Conservation (phyloP, 2,888 invertebrate genomes). For the Hartigia nigra region DNA sequence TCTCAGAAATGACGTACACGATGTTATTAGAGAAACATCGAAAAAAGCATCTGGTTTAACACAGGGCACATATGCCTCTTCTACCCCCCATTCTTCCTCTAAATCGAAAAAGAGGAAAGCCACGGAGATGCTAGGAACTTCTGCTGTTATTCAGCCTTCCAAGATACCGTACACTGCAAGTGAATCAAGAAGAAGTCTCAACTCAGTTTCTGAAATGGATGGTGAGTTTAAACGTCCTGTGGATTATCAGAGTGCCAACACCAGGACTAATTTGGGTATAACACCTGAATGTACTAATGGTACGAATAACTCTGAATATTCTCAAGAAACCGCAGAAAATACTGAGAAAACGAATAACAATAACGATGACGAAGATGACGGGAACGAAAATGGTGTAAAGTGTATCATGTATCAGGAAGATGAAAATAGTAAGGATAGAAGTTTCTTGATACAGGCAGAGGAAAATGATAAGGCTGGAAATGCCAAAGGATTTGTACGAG, state of each 20-base stretch:
- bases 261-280: background rate
- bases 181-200: constrained; percentile 30
- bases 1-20: background rate
- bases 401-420: constrained; percentile 58
- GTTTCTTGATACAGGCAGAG: constrained; percentile 57
- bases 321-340: constrained; percentile 15
- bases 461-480: constrained; percentile 32
- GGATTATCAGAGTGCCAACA: constrained; percentile 4
- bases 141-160: constrained; percentile 41
- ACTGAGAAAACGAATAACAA: constrained; percentile 10
- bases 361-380: constrained; percentile 24
- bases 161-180: constrained; percentile 50
- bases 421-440: constrained; percentile 50
- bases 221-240: constrained; percentile 19
- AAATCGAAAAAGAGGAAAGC: constrained; percentile 57
- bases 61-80: constrained; percentile 11
- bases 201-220: constrained; percentile 37
- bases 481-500: constrained; percentile 43
- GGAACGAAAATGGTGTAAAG: constrained; percentile 51
- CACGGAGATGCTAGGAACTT: constrained; percentile 42
- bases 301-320: constrained; percentile 16
- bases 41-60: background rate
- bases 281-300: constrained; percentile 13
- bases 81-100: constrained; percentile 18
- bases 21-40: background rate